A percentile compares a stretch with the other conserved stretches of the same genome.
phyloP scores from a whole-genome alignment of 2,797 vertebrate species.

The Anguilla anguilla region DNA sequence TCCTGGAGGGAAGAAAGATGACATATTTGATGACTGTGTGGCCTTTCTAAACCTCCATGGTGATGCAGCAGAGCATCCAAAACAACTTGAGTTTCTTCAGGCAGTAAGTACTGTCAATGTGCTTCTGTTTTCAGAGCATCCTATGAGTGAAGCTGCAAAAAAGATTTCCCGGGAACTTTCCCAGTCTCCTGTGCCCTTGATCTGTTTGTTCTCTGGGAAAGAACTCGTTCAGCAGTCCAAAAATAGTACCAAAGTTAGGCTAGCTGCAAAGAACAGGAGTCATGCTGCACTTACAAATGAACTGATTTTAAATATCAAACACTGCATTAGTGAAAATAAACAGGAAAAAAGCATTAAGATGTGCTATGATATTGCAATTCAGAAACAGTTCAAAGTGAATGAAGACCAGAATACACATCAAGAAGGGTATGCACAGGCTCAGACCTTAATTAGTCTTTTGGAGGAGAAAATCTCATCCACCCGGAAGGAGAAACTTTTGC shows the following conservation, averaged over 20 bases:
- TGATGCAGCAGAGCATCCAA: slow-evolving; percentile 57
- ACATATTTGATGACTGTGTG: slow-evolving; percentile 54
- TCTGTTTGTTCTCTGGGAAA: slow-evolving; percentile 56
- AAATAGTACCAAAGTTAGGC: slow-evolving; percentile 20
- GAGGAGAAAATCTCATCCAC: slow-evolving; percentile 20
- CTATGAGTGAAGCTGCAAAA: slow-evolving; percentile 35
- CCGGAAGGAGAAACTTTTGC: slow-evolving; percentile 26
- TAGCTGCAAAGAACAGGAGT: slow-evolving; percentile 37
- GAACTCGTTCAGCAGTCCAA: background rate
- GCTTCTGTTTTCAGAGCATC: slow-evolving; percentile 38
- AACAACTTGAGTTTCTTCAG: slow-evolving; percentile 55
- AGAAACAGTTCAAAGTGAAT: slow-evolving; percentile 27
- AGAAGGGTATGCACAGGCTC: slow-evolving; percentile 13
- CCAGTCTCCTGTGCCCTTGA: slow-evolving; percentile 45
- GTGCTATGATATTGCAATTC: background rate
- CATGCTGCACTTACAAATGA: slow-evolving; percentile 36
- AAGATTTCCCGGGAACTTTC: slow-evolving; percentile 29
- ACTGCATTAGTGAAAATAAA: background rate
- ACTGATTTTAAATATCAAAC: slow-evolving; percentile 29
- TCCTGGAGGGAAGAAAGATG: slow-evolving; percentile 41
- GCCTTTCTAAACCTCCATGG: slow-evolving; percentile 65
- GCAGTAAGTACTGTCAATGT: slow-evolving; percentile 57
- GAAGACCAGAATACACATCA: slow-evolving; percentile 21
- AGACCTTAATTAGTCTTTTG: slow-evolving; percentile 16
- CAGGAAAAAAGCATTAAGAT: background rate